phyloP scores from a whole-genome alignment of 2,888 invertebrate genomes.

The Gandaritis pyraliata region DNA sequence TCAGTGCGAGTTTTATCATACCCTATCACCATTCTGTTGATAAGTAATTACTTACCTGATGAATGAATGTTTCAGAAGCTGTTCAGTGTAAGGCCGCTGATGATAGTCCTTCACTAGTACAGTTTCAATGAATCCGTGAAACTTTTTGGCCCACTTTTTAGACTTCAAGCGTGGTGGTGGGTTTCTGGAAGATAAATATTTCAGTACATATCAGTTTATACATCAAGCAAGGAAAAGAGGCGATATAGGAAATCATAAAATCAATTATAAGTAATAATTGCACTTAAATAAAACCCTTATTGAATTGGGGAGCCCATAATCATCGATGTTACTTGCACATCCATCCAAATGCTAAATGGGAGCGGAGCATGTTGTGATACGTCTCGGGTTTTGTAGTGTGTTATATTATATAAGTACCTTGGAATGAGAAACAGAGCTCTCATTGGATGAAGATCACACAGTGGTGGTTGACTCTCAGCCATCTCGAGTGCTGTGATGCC shows the following conservation, averaged over 20 bases:
- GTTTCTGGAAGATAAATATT: slow-evolving; percentile 83
- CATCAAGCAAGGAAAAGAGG: not conserved
- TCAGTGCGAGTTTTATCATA: slow-evolving; percentile 8
- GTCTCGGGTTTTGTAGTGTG: too few species aligned
- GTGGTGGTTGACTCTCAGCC: slow-evolving; percentile 99
- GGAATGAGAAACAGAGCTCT: slow-evolving; percentile 99
- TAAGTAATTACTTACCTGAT: slow-evolving; percentile 83
- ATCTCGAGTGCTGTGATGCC: slow-evolving; percentile 99
- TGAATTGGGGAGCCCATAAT: too few species aligned
- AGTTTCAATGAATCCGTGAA: slow-evolving; percentile 99
- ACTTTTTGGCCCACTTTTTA: slow-evolving; percentile 99
- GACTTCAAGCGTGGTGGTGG: slow-evolving; percentile 98
- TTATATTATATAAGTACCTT: slow-evolving; percentile 62
- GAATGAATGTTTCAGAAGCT: slow-evolving; percentile 98
- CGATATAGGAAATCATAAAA: too few species aligned
- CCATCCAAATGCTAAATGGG: too few species aligned
- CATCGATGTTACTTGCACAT: too few species aligned
- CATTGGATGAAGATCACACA: slow-evolving; percentile 99
- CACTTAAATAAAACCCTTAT: too few species aligned
- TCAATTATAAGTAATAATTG: too few species aligned
- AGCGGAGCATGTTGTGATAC: too few species aligned
- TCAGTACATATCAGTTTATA: not conserved
- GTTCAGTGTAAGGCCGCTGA: slow-evolving; percentile 98
- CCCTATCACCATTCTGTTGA: not conserved
- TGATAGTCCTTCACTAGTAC: slow-evolving; percentile 99